Evolutionary conservation across 2,113 vertebrate species (phyloP), one percentile per base, ranked within the genome.

Genomic region (Taurulus bubalis): DNA sequence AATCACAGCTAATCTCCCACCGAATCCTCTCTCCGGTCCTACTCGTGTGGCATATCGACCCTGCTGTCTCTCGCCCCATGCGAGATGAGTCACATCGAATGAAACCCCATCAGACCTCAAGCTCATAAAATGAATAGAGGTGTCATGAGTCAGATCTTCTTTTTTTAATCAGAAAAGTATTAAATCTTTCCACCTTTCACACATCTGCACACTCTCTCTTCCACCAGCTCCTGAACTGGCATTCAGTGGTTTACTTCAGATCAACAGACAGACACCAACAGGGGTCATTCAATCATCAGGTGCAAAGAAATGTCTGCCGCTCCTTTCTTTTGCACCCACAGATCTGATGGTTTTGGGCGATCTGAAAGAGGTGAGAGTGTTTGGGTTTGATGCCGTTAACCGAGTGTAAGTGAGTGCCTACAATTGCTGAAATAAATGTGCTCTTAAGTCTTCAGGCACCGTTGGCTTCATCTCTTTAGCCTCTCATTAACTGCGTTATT

Each of bases 61-160:
- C 75, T 16, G 84, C 85, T 71, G 89, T 83, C 73, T 85, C 14
- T 55, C 40, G 84, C 70, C 73, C 58, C 73, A 66, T 7, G 63
- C 40, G 10, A 67, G 85, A 90, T 82, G 90, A 92, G 82, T 93
- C 91, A 84, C 68, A 82, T 82, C 78, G 79, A 87, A 80, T 93
- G 83, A 84, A 72, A 79, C 59, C 60, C 72, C 79, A 71, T 85
- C 88, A 79, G 77, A 73, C 68, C 53, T 89, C 77, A 87, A 83
- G 58, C 84, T 71, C 62, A 42, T 73, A n/a, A 84, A 86, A 84
- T 84, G 77, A 86, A 87, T 73, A 63, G 79, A 89, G 75, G 84
- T 88, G 87, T 83, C 77, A 73, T 32, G 76, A 87, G 80, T 86
- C 83, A 86, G 81, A 84, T 84, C 60, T 30, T 85, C 84, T 85